Evolutionary conservation across 1,140 invertebrate genomes (phyloP), one percentile per base, ranked within the genome.

Genomic region (Achatina immaculata): DNA sequence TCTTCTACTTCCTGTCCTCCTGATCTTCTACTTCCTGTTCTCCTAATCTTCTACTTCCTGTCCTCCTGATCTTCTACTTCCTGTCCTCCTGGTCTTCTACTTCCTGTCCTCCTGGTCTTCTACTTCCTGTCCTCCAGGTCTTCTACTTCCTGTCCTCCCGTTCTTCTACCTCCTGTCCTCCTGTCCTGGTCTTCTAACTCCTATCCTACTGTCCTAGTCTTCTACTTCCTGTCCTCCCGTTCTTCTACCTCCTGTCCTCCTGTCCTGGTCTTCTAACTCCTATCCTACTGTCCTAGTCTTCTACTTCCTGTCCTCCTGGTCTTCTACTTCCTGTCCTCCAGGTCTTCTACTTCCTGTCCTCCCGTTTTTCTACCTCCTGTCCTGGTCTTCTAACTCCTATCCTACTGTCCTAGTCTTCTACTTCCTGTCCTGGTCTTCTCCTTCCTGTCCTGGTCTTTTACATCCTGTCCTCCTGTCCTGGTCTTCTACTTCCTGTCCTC

Each of bases 11-110:
- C 55, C n/a, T 58, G 11, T 58, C n/a, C 55, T 58, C n/a, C 55
- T n/a, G n/a, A 21, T 58, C 55, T 58, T 58, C 55, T 58, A 19
- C 55, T 58, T 58, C 55, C n/a, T 58, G 11, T 58, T 58, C 55
- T 14, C n/a, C 55, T 58, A n/a, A 19, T 24, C n/a, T 58, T 24
- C 4, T 58, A 11, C n/a, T 58, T 24, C 4, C n/a, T 24, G 11
- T 58, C 55, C 4, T 58, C 55, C n/a, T 58, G 11, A 19, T 58
- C 55, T 14, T 58, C 55, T 58, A 19, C 55, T 58, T 58, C 55
- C n/a, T 58, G 11, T 58, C n/a, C 55, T 58, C n/a, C 55, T n/a
- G n/a, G n/a, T n/a, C n/a, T n/a, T n/a, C n/a, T n/a, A n/a, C n/a
- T n/a, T n/a, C n/a, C n/a, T n/a, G n/a, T n/a, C n/a, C n/a, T n/a